phyloP scores from a whole-genome alignment of 2,113 vertebrate genomes.

The Nansenia antarctica region DNA sequence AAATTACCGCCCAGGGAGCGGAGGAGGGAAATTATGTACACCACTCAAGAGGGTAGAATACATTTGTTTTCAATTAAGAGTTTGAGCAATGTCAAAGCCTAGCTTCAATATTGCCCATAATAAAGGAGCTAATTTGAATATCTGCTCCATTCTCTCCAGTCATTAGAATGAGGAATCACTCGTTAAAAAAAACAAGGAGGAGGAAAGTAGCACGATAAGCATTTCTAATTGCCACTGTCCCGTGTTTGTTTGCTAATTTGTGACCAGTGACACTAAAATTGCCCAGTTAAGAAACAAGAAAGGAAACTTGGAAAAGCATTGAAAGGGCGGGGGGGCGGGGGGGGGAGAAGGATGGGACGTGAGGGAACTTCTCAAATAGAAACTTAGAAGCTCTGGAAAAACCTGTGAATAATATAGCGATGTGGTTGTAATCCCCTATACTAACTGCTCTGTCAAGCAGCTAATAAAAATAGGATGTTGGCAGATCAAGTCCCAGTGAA shows the following conservation, averaged over 20 bases:
- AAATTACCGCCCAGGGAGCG: constrained; percentile 67
- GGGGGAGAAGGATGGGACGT: constrained; percentile 42
- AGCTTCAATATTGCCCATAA: constrained; percentile 65
- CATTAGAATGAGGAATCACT: constrained; percentile 68
- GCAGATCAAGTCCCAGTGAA: constrained; percentile 79
- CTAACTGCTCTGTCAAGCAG: constrained; percentile 67
- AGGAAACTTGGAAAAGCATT: constrained; percentile 48
- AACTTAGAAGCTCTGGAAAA: constrained; percentile 59
- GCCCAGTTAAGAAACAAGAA: constrained; percentile 59
- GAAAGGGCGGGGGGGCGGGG: constrained; percentile 11
- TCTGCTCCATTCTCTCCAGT: constrained; percentile 61
- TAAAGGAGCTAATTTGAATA: constrained; percentile 78
- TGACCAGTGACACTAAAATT: constrained; percentile 64
- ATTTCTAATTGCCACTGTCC: constrained; percentile 71
- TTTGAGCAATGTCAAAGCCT: constrained; percentile 63
- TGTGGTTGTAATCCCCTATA: constrained; percentile 73
- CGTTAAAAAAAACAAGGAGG: constrained; percentile 46
- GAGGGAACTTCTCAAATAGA: constrained; percentile 59
- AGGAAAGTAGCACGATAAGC: constrained; percentile 56
- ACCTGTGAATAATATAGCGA: constrained; percentile 65
- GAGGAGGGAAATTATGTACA: constrained; percentile 70
- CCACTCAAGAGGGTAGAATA: constrained; percentile 72
- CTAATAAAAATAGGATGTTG: constrained; percentile 72
- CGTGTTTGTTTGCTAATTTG: constrained; percentile 74
- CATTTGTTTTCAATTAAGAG: constrained; percentile 70